Percentiles rank a stretch among this genome's conserved stretches.
phyloP scores from a whole-genome alignment of 1,140 invertebrate species.

The Carposina sasakii region DNA sequence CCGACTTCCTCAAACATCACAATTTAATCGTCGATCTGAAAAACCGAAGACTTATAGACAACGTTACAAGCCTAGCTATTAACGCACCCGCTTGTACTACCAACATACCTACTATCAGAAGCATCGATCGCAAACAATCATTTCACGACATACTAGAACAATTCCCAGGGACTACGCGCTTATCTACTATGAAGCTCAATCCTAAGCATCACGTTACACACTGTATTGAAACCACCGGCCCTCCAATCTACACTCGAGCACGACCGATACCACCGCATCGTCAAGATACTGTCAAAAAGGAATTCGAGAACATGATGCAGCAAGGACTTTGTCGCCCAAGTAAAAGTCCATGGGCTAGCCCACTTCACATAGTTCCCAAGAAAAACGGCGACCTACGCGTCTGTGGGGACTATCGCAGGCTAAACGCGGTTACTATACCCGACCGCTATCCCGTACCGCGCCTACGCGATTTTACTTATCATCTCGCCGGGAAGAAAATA shows the following conservation, averaged over 20 bases:
- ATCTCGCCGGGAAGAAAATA: conserved; percentile 16
- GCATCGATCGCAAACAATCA: background rate
- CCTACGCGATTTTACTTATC: conserved; percentile 16
- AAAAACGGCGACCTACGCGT: conserved; percentile 42
- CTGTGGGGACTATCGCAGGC: conserved; percentile 59
- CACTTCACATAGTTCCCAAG: conserved; percentile 57
- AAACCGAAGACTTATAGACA: background rate
- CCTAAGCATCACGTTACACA: conserved; percentile 17
- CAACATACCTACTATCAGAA: background rate
- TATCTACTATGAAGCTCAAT: background rate
- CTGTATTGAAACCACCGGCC: conserved; percentile 31
- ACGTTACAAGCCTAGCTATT: background rate
- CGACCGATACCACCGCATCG: conserved; percentile 42
- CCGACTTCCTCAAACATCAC: background rate
- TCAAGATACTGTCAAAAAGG: conserved; percentile 27
- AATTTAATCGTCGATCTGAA: background rate
- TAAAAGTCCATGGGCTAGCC: conserved; percentile 53
- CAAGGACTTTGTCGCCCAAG: conserved; percentile 43
- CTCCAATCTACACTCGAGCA: conserved; percentile 25
- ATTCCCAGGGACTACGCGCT: background rate
- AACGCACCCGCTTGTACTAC: background rate
- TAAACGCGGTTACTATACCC: conserved; percentile 55
- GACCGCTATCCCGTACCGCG: conserved; percentile 33
- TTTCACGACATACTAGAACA: background rate
- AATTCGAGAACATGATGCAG: conserved; percentile 45